phyloP scores from a whole-genome alignment of 2,888 invertebrate species.

The Ophion slaviceki region DNA sequence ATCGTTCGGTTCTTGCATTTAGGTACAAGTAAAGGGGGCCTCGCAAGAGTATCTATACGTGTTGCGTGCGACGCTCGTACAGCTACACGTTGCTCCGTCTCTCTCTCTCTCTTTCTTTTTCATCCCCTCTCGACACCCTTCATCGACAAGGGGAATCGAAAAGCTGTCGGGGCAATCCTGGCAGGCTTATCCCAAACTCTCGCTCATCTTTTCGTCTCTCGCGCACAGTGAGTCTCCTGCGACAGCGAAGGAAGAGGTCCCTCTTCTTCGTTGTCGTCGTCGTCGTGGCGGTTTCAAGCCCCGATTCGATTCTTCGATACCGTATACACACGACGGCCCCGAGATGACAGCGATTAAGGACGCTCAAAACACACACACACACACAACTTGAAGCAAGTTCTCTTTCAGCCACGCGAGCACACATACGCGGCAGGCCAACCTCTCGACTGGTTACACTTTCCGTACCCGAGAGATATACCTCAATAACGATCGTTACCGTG shows the following conservation, averaged over 20 bases:
- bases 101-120: background rate
- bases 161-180: conserved; percentile 82
- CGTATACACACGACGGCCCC: conserved; percentile 30
- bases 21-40: background rate
- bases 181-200: conserved; percentile 78
- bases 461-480: conserved; percentile 34
- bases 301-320: conserved; percentile 46
- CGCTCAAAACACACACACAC: background rate
- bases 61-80: background rate
- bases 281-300: conserved; percentile 11
- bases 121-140: conserved; percentile 79
- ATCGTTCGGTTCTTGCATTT: background rate
- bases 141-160: conserved; percentile 82
- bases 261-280: conserved; percentile 17
- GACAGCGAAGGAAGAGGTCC: conserved; percentile 14
- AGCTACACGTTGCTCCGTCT: conserved; percentile 14
- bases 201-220: conserved; percentile 21
- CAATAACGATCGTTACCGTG: conserved; percentile 44
- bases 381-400: background rate
- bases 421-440: conserved; percentile 37
- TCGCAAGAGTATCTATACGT: background rate
- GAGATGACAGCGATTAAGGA: conserved; percentile 4
- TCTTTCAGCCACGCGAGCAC: conserved; percentile 9
- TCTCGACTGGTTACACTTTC: conserved; percentile 62
- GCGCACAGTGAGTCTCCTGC: background rate